Conservation (phyloP, 2,113 vertebrate genomes). For the Addax nasomaculatus region DNA sequence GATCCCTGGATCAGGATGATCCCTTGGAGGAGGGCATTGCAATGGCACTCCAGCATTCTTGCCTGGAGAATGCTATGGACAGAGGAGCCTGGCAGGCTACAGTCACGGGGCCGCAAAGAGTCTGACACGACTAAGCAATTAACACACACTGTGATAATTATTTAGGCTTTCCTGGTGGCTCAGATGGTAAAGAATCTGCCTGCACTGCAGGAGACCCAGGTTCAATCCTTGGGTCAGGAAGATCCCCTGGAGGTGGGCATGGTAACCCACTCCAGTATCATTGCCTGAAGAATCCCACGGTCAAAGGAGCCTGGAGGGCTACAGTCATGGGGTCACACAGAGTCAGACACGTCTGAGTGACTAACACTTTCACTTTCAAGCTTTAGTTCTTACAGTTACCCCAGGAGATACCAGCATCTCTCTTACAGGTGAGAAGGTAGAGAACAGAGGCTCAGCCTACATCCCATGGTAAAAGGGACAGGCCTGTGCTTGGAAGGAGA, state of each 20-base stretch:
- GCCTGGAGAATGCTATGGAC: neutral
- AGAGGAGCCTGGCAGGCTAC: neutral
- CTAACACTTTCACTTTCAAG: neutral
- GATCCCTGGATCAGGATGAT: neutral
- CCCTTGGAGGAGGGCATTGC: neutral
- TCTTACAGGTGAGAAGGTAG: neutral
- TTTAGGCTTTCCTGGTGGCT: neutral
- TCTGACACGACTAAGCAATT: rapidly evolving
- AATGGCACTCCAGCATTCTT: neutral
- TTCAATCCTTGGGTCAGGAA: neutral
- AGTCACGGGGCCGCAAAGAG: neutral
- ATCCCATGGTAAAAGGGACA: neutral
- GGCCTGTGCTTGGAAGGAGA: neutral
- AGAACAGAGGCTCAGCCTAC: rapidly evolving
- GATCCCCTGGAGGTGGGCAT: neutral
- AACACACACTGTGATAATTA: neutral
- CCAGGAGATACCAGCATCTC: neutral
- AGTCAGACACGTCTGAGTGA: neutral
- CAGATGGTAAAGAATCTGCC: neutral
- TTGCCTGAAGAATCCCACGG: neutral
- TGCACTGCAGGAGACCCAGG: neutral
- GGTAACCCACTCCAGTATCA: neutral
- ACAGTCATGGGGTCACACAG: neutral
- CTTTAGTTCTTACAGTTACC: neutral
- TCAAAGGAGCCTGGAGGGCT: neutral